These are phyloP conservation scores for Perodicticus potto DNA, from an alignment of 2,797 vertebrate species.

Conservation along the genomic window DNA sequence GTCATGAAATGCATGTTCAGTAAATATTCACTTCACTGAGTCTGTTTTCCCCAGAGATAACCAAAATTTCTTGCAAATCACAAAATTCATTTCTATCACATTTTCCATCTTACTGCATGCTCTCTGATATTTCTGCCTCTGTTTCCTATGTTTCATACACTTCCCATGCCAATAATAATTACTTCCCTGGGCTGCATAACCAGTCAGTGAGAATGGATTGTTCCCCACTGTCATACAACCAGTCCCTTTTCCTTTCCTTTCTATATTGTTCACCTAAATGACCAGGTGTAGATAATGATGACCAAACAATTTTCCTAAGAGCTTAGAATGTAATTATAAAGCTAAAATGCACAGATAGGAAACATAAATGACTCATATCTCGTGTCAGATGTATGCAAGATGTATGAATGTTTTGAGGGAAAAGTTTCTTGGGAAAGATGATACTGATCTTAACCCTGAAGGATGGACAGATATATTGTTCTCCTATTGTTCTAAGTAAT, in stretches of 20 bases:
- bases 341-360: constrained; percentile 43
- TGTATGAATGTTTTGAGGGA: constrained; percentile 43
- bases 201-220: not conserved
- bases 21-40: not conserved
- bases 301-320: constrained; percentile 36
- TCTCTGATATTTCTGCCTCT: not conserved
- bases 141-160: not conserved
- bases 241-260: not conserved
- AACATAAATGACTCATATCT: constrained; percentile 16
- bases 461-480: not conserved
- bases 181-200: not conserved
- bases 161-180: not conserved
- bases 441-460: constrained; percentile 55
- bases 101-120: not conserved
- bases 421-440: not conserved
- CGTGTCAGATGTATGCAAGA: not conserved
- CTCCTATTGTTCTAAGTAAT: constrained; percentile 19
- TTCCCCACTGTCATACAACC: not conserved
- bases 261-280: not conserved
- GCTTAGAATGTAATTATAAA: constrained; percentile 64
- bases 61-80: not conserved
- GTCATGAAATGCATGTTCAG: not conserved
- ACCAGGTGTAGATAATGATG: not conserved
- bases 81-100: not conserved
- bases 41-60: not conserved